Conservation (phyloP, 2,113 vertebrate species). For the Terrapene triunguis region DNA sequence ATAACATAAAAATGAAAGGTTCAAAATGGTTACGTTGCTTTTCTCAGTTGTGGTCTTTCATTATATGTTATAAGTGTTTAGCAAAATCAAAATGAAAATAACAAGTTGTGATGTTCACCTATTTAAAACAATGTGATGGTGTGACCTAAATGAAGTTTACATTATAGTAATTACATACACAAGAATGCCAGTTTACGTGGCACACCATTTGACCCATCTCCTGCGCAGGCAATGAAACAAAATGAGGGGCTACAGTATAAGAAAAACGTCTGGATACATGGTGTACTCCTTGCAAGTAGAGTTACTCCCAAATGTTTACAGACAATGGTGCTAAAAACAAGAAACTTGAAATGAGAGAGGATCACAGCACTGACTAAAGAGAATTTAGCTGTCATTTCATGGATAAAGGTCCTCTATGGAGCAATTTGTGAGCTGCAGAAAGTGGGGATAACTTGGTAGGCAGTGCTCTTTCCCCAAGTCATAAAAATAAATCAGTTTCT, state of each 20-base stretch:
- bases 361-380: not conserved
- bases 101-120: not conserved
- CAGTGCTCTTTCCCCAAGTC: not conserved
- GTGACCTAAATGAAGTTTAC: not conserved
- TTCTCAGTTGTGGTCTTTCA: not conserved
- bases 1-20: not conserved
- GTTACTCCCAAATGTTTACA: not conserved
- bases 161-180: not conserved
- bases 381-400: not conserved
- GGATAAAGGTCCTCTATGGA: not conserved
- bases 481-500: not conserved
- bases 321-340: not conserved
- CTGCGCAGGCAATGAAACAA: not conserved
- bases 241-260: fast-evolving
- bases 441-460: not conserved
- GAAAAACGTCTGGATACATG: not conserved
- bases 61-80: not conserved
- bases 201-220: not conserved
- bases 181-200: not conserved
- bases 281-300: not conserved
- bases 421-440: not conserved
- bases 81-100: not conserved
- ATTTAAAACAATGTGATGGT: not conserved
- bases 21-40: not conserved
- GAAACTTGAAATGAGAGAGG: not conserved